Base-by-base conservation (phyloP, 2,797 vertebrate species). In the Manis crassicaudata region DNA sequence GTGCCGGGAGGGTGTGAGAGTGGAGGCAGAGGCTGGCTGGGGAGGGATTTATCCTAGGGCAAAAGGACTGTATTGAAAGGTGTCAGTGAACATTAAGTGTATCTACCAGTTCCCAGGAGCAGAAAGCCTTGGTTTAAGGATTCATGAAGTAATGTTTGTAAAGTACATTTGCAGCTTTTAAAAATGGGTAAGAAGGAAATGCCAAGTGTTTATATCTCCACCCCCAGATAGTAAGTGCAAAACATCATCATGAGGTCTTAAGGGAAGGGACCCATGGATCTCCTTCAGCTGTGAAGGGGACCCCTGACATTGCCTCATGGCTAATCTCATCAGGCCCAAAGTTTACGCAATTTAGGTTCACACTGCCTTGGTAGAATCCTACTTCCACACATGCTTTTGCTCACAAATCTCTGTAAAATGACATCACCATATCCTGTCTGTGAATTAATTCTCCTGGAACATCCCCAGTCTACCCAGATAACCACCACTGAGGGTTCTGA, bases 111-210 rank as follows among this genome's bases (percentile, higher is more conserved):
- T 94, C 43, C 50, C 43, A 80, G 86, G 46, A 46, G 46, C 46
- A 46, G 46, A 46, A 46, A 46, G 14, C 40, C 82, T 89, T 43
- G 3, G 67, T 95, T 95, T 92, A 92, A 92, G 13, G 50, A 84
- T 84, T 96, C 72, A 46, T 20, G 37, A 96, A 96, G 73, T 80
- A 25, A 76, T 72, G n/a, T 88, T 91, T 87, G 29, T 37, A 88
- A 96, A 84, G 58, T 35, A 40, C 43, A 85, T 76, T 84, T 93
- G 32, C 82, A 94, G 27, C 27, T 67, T 81, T 93, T 70, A 52
- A 50, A 96, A 88, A 50, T 25, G 52, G 91, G 50, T n/a, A 13
- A 63, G 70, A 82, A 96, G 52, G 84, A 95, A 97, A 96, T 90
- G 29, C 6, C 17, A 68, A 17, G 73, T 76, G n/a, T 92, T 88